Base-by-base conservation (phyloP, 2,113 vertebrate species). In the Archocentrus centrarchus region DNA sequence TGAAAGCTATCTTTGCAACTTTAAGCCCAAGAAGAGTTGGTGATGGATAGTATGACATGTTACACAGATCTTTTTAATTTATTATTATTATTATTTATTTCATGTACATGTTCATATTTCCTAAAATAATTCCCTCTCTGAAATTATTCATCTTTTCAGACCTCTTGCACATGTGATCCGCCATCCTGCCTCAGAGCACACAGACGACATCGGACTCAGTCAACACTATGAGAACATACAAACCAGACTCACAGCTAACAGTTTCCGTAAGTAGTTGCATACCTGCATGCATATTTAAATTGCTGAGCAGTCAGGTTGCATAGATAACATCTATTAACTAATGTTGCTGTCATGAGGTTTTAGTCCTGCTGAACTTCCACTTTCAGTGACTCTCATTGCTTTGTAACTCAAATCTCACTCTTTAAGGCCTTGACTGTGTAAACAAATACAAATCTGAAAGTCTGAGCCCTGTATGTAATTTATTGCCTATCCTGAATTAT, bases 81-180 rank as follows among this genome's bases (percentile, higher is more conserved):
- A 32, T 55, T 73, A 10, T 39, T 9, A 39, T 53, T 55, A 53
- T 11, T 27, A 64, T 10, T 0, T 7, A 55, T 14, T 30, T 18
- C n/a, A n/a, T 55, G 2, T 79, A 50, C 4, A 22, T 44, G 7
- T 30, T 20, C 17, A n/a, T 32, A 47, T 41, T 62, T 7, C 60
- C 18, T 59, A 3, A 82, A 78, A 18, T 27, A 4, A 35, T 39
- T 2, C 39, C n/a, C 7, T 73, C 37, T 80, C 53, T 89, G 75
- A 87, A 63, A 59, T 61, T 84, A 44, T 86, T 50, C 47, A 60
- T 95, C 47, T 95, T 94, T 94, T n/a, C 90, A 99, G 98, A 93
- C 97, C 97, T 91, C 97, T 99, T 83, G 98, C 98, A 55, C 97
- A 98, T 68, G 98, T 98, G 80, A 98, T 99, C 96, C 96, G 97